Conservation (phyloP, 92 coral and sea anemone species). For the Muricea muricata region DNA sequence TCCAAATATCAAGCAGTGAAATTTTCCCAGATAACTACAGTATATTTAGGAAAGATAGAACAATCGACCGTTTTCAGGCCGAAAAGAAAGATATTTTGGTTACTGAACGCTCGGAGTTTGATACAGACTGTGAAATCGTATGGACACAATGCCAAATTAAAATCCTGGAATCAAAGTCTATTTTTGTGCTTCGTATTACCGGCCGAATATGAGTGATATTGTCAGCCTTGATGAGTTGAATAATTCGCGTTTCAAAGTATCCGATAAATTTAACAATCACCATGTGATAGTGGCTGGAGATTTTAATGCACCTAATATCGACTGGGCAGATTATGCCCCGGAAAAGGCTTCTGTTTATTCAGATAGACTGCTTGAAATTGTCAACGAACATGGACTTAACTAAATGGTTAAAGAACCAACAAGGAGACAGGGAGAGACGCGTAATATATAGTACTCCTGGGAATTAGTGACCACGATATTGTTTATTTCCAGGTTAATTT, state of each 20-base stretch:
- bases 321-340: constrained; percentile 34
- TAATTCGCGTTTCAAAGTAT: constrained; percentile 49
- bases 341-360: constrained; percentile 18
- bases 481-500: constrained; percentile 42
- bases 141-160: constrained; percentile 68
- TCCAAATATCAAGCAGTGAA: constrained; percentile 27
- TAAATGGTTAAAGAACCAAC: constrained; percentile 52
- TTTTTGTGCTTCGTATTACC: constrained; percentile 7
- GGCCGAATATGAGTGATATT: constrained; percentile 45
- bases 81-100: constrained; percentile 51
- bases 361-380: constrained; percentile 50
- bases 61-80: constrained; percentile 22
- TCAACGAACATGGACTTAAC: constrained; percentile 45
- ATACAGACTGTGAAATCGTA: constrained; percentile 66
- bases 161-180: constrained; percentile 18
- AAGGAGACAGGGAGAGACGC: not conserved
- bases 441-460: constrained; percentile 30
- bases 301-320: constrained; percentile 63
- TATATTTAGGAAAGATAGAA: constrained; percentile 43
- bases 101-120: constrained; percentile 43
- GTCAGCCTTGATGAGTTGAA: constrained; percentile 43
- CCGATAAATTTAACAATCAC: too few species aligned
- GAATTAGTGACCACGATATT: constrained; percentile 61
- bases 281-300: constrained; percentile 64
- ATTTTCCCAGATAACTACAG: constrained; percentile 46